Evolutionary conservation across 2,797 vertebrate genomes (phyloP).

Genomic region (Oreonectes daqikongensis): DNA sequence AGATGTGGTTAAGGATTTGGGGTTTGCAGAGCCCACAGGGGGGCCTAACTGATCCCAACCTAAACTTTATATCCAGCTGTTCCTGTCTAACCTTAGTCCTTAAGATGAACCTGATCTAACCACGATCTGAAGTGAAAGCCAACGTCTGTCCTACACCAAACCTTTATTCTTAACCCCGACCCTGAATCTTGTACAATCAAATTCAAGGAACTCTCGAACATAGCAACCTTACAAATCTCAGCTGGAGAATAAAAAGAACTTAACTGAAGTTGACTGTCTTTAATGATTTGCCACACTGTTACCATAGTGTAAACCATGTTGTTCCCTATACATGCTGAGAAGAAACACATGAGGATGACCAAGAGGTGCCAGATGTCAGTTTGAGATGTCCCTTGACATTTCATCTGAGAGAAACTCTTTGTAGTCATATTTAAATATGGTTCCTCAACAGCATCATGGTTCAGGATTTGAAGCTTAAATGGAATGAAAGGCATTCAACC

Average conservation of each 20-base stretch:
- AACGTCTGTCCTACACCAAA: constrained; percentile 9
- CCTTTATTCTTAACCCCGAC: not conserved
- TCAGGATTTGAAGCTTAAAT: not conserved
- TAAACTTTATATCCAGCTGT: constrained; percentile 22
- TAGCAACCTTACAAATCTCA: not conserved
- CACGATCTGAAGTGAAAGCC: not conserved
- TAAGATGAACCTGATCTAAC: constrained; percentile 2
- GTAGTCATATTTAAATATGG: constrained; percentile 20
- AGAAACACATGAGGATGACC: constrained; percentile 17
- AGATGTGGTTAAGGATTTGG: constrained; percentile 32
- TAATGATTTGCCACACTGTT: constrained; percentile 9
- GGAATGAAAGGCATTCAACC: not conserved
- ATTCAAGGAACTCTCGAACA: not conserved
- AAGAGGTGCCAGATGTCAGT: constrained; percentile 17
- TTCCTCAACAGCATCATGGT: constrained; percentile 1
- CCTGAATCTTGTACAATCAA: not conserved
- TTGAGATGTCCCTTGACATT: not conserved
- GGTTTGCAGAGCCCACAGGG: constrained; percentile 12
- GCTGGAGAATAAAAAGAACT: not conserved
- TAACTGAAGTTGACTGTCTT: not conserved
- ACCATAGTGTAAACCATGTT: constrained; percentile 13
- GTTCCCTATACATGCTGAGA: constrained; percentile 2
- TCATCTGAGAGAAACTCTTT: constrained; percentile 29
- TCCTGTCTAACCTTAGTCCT: constrained; percentile 16
- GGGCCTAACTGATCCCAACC: not conserved